phyloP scores from a whole-genome alignment of 2,888 invertebrate species.

The Agrochola litura region DNA sequence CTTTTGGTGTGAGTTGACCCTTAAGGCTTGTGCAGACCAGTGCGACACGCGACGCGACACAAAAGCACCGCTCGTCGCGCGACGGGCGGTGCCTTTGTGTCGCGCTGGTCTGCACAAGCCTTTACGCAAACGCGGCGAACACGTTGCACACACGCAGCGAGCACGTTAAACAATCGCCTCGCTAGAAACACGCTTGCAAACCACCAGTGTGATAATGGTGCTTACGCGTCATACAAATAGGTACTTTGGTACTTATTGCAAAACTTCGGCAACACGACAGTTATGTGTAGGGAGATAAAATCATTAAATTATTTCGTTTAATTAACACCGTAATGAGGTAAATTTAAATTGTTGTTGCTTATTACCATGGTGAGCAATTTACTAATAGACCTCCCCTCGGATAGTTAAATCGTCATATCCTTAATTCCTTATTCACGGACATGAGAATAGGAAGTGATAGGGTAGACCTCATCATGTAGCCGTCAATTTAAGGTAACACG shows the following conservation, averaged over 20 bases:
- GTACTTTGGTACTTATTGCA: constrained; percentile 1
- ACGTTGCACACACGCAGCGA: too few relatives aligned
- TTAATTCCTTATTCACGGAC: neutral
- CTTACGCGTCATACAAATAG: neutral
- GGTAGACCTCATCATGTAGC: neutral
- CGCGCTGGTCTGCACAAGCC: too few relatives aligned
- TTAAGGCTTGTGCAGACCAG: too few relatives aligned
- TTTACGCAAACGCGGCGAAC: too few relatives aligned
- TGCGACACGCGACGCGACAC: too few relatives aligned
- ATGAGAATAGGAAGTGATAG: constrained; percentile 7
- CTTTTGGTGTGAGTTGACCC: too few relatives aligned
- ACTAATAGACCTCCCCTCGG: constrained; percentile 10
- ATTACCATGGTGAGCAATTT: constrained; percentile 8
- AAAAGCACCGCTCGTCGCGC: too few relatives aligned
- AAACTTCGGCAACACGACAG: neutral
- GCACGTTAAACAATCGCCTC: too few relatives aligned
- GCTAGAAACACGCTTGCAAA: too few relatives aligned
- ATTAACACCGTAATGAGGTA: constrained; percentile 11
- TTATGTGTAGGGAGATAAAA: neutral
- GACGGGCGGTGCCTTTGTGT: too few relatives aligned
- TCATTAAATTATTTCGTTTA: constrained; percentile 4
- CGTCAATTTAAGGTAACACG: neutral
- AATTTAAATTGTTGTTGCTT: constrained; percentile 16
- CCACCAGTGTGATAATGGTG: too few relatives aligned
- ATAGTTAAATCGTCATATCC: constrained; percentile 24